These are phyloP conservation scores for Apomyelois bistriatella DNA, from an alignment of 2,888 invertebrate genomes.

Conservation along the genomic window DNA sequence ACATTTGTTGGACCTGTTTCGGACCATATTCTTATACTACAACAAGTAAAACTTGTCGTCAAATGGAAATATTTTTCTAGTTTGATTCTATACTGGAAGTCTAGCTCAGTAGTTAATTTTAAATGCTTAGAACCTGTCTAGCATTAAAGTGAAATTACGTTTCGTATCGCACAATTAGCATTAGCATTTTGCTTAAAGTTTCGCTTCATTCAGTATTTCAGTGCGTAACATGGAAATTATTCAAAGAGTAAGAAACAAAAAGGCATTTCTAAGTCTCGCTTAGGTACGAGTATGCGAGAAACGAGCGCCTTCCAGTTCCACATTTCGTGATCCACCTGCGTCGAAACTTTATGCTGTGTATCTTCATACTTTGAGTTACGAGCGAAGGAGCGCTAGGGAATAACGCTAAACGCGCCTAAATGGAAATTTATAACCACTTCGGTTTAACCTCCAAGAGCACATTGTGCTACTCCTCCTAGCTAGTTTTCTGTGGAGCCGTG, in stretches of 20 bases:
- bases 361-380: constrained; percentile 53
- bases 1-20: no score
- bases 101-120: no score
- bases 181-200: no score
- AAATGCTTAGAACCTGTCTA: no score
- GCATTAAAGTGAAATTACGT: no score
- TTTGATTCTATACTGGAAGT: no score
- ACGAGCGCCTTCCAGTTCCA: background rate
- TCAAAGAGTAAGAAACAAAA: background rate
- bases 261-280: constrained; percentile 10
- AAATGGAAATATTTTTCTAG: no score
- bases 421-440: constrained; percentile 57
- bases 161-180: no score
- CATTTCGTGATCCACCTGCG: constrained; percentile 43
- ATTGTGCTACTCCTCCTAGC: constrained; percentile 5
- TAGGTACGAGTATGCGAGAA: constrained; percentile 1
- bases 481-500: background rate
- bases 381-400: constrained; percentile 39
- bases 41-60: no score
- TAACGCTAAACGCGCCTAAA: constrained; percentile 50
- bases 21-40: no score
- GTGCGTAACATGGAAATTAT: background rate
- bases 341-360: constrained; percentile 50
- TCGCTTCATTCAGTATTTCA: background rate
- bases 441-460: constrained; percentile 25